Evolutionary conservation across 2,113 vertebrate genomes (phyloP).

Genomic region (Montifringilla adamsi): DNA sequence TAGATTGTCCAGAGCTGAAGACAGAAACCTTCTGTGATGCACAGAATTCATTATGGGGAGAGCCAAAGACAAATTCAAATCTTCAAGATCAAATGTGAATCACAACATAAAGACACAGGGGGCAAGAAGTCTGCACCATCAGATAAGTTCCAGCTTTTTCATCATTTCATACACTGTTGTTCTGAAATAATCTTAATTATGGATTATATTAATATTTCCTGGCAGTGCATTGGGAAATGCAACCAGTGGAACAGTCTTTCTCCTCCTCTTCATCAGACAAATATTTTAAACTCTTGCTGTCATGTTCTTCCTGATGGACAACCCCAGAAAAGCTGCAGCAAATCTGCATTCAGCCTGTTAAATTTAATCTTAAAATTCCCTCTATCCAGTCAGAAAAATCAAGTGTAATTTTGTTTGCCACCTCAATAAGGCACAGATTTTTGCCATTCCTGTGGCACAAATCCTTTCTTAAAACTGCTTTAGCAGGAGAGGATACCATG

Average conservation of each 20-base stretch:
- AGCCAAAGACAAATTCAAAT: neutral
- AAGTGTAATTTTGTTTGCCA: neutral
- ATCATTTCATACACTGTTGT: neutral
- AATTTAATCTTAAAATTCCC: neutral
- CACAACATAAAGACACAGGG: neutral
- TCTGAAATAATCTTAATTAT: neutral
- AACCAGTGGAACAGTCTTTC: neutral
- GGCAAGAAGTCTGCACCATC: neutral
- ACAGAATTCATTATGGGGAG: neutral
- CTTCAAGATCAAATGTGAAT: neutral
- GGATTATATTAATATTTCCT: neutral
- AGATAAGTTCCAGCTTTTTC: neutral
- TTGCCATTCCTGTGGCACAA: neutral
- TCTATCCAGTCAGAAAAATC: neutral
- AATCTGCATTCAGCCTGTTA: neutral
- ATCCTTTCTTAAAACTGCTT: neutral
- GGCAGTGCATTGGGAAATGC: neutral
- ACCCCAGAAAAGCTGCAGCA: neutral
- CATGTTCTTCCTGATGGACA: neutral
- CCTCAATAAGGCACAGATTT: neutral
- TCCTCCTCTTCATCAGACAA: neutral
- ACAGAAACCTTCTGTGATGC: neutral
- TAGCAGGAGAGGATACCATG: neutral
- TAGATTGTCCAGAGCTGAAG: neutral
- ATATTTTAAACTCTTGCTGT: neutral